These are phyloP conservation scores for Teleogryllus oceanicus DNA, from an alignment of 2,888 invertebrate species.

Conservation along the genomic window DNA sequence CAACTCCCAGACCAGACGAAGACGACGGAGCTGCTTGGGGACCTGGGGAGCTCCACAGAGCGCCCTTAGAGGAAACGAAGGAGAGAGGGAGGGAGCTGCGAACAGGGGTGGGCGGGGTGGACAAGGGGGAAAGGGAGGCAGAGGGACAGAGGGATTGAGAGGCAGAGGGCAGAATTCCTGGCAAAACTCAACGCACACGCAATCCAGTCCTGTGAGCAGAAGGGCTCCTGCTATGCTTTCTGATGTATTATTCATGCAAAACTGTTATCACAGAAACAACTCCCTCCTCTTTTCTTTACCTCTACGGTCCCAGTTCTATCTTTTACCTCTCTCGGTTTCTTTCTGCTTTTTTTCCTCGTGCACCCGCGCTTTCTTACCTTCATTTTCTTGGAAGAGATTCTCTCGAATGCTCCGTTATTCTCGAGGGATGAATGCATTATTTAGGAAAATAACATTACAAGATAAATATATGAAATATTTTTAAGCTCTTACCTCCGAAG, in stretches of 20 bases:
- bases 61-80: too few species aligned
- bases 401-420: neutral
- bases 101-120: too few species aligned
- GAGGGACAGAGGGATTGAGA: too few species aligned
- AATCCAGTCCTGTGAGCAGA: neutral
- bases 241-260: constrained; percentile 9
- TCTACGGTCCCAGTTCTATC: neutral
- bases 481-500: constrained; percentile 4
- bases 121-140: too few species aligned
- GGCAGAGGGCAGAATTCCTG: too few species aligned
- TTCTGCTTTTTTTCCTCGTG: neutral
- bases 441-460: neutral
- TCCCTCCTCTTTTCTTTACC: neutral
- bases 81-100: too few species aligned
- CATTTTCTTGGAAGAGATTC: neutral
- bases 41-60: too few species aligned
- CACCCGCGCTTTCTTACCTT: neutral
- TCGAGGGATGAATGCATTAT: neutral
- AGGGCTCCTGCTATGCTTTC: neutral
- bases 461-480: neutral
- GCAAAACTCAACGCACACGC: neutral
- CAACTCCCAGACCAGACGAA: too few species aligned
- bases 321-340: neutral
- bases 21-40: too few species aligned
- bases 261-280: constrained; percentile 18